A percentile compares a stretch with the other conserved stretches of the same genome.
phyloP scores from a whole-genome alignment of 2,113 vertebrate genomes.

The Myotis lucifugus region DNA sequence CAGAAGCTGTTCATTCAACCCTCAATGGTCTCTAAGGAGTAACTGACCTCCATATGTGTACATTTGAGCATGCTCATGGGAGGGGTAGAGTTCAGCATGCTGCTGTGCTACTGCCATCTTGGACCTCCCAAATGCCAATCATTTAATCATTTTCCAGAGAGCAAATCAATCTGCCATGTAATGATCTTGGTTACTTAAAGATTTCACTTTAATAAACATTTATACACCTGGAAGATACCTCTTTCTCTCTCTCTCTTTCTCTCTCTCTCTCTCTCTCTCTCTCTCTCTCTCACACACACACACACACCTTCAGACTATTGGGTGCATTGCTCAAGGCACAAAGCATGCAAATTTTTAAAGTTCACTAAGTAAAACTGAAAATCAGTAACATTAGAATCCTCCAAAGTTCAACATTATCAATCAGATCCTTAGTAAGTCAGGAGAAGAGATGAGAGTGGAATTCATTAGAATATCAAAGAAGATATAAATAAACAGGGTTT shows the following conservation, averaged over 20 bases:
- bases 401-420: background rate
- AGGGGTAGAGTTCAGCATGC: background rate
- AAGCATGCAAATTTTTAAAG: background rate
- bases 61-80: background rate
- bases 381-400: background rate
- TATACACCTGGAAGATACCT: background rate
- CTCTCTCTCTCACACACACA: background rate
- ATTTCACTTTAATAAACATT: background rate
- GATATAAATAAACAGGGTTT: background rate
- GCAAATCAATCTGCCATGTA: background rate
- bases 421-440: background rate
- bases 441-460: background rate
- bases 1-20: background rate
- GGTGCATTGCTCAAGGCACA: background rate
- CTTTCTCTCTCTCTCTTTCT: too few species aligned
- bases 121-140: background rate
- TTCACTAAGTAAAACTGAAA: background rate
- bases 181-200: conserved; percentile 2
- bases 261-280: background rate
- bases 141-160: background rate
- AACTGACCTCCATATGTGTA: background rate
- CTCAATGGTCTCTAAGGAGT: background rate
- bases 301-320: background rate
- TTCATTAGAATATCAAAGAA: background rate
- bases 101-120: too few species aligned